phyloP scores from a whole-genome alignment of 2,888 invertebrate genomes.

The Dendrolimus houi region DNA sequence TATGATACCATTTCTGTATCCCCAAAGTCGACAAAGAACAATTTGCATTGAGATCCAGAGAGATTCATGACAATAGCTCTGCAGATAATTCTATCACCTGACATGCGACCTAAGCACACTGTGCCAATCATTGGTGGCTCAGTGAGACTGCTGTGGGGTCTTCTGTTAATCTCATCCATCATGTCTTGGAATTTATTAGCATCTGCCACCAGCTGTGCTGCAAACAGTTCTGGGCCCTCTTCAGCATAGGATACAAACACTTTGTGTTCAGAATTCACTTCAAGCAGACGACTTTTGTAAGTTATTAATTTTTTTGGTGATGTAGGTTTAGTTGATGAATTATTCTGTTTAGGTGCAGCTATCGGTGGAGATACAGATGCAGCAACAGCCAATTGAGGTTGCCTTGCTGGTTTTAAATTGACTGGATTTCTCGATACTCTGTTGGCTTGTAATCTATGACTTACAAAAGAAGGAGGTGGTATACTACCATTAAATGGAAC shows the following conservation, averaged over 20 bases:
- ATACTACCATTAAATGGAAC: slow-evolving; percentile 49
- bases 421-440: slow-evolving; percentile 49
- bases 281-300: slow-evolving; percentile 69
- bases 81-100: slow-evolving; percentile 81
- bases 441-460: slow-evolving; percentile 49
- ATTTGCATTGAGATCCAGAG: slow-evolving; percentile 82
- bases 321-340: slow-evolving; percentile 22
- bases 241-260: slow-evolving; percentile 86
- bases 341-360: slow-evolving; percentile 10
- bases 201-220: slow-evolving; percentile 81
- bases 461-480: slow-evolving; percentile 39
- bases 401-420: slow-evolving; percentile 47
- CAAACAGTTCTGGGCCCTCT: slow-evolving; percentile 87
- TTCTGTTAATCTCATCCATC: slow-evolving; percentile 83
- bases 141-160: slow-evolving; percentile 76
- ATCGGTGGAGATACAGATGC: slow-evolving; percentile 15
- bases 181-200: slow-evolving; percentile 78
- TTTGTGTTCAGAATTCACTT: slow-evolving; percentile 74
- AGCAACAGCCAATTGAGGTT: slow-evolving; percentile 37
- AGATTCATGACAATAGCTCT: slow-evolving; percentile 86
- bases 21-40: slow-evolving; percentile 89
- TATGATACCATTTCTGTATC: slow-evolving; percentile 84
- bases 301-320: slow-evolving; percentile 65
- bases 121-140: slow-evolving; percentile 85
- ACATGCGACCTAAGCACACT: slow-evolving; percentile 84